Conservation (phyloP, 2,888 invertebrate species). For the Rutpela maculata region DNA sequence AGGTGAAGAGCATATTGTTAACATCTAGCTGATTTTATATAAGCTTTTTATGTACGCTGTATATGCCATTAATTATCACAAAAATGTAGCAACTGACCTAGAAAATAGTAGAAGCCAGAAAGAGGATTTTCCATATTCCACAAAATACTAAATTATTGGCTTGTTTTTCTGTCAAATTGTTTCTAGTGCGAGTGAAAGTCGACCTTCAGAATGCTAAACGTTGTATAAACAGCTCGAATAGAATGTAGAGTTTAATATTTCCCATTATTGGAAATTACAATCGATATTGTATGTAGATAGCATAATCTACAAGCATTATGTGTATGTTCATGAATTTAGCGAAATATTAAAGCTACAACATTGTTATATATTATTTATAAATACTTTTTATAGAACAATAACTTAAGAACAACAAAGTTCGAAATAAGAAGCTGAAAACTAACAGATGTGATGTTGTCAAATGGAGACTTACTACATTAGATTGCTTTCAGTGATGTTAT, state of each 20-base stretch:
- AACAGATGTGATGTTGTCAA: too few relatives aligned
- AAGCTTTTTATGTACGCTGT: too few relatives aligned
- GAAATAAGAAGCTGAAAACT: too few relatives aligned
- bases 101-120: not conserved
- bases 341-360: too few relatives aligned
- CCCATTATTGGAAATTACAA: not conserved
- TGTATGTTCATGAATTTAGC: too few relatives aligned
- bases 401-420: too few relatives aligned
- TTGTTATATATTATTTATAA: too few relatives aligned
- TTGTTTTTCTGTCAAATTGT: conserved; percentile 5
- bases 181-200: not conserved
- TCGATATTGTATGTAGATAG: not conserved
- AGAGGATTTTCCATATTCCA: not conserved
- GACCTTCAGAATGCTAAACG: not conserved
- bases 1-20: too few relatives aligned
- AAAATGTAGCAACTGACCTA: not conserved
- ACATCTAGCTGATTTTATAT: too few relatives aligned
- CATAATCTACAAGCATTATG: not conserved
- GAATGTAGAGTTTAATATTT: not conserved
- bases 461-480: too few relatives aligned
- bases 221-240: not conserved
- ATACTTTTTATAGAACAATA: too few relatives aligned
- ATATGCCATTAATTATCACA: not conserved
- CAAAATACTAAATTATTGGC: conserved; percentile 3
- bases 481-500: not conserved